Conservation (phyloP, 1,140 invertebrate genomes). For the Drosophila serrata region DNA sequence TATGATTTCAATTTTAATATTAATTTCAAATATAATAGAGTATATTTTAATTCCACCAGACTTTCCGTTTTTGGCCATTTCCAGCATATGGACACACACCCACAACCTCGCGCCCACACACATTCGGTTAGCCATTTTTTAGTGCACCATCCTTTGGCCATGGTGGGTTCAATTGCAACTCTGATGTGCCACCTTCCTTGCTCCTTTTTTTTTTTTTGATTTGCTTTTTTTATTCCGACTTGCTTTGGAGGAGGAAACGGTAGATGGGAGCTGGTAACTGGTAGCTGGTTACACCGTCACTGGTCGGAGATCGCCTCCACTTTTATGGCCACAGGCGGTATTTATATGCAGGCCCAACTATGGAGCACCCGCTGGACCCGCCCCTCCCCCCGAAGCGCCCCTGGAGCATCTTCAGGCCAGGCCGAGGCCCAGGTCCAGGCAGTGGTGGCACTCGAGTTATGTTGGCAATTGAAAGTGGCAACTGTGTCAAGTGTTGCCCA, state of each 20-base stretch:
- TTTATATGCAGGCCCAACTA: constrained; percentile 84
- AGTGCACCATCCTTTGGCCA: constrained; percentile 54
- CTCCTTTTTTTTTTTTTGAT: not conserved
- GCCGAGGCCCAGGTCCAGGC: no score
- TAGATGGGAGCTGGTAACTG: not conserved
- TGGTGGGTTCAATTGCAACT: constrained; percentile 42
- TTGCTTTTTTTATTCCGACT: not conserved
- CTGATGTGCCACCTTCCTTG: no score
- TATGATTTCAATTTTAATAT: no score
- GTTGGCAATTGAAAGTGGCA: constrained; percentile 85
- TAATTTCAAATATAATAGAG: not conserved
- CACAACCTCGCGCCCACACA: constrained; percentile 79
- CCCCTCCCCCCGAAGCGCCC: not conserved
- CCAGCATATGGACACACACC: constrained; percentile 42
- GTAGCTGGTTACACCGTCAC: constrained; percentile 64
- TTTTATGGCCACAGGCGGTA: constrained; percentile 85
- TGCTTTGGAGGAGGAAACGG: not conserved
- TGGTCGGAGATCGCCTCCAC: constrained; percentile 81
- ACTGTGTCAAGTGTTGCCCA: constrained; percentile 85
- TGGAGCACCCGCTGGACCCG: constrained; percentile 12
- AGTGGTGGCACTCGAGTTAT: constrained; percentile 74
- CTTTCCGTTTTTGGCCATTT: not conserved
- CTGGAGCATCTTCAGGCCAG: constrained; percentile 55
- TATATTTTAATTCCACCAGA: not conserved
- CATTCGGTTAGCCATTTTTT: constrained; percentile 83